Base-by-base conservation (phyloP, 2,888 invertebrate genomes). In the Reticulitermes lucifugus region DNA sequence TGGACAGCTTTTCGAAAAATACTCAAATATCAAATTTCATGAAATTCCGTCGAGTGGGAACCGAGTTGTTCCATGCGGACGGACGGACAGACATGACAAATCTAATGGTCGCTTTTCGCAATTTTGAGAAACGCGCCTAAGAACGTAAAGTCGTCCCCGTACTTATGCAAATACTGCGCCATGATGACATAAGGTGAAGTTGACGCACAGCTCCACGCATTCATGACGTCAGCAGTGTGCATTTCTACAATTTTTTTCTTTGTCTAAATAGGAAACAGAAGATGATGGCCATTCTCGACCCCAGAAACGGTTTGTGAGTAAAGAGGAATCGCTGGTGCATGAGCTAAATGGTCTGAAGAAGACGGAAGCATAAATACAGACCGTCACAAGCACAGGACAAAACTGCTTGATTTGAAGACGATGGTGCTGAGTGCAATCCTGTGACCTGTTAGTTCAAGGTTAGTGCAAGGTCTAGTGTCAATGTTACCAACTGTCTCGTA, bases 331-430 rank as follows among this genome's bases (percentile, higher is more conserved):
- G 88, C 91, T 95, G 84, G 94, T 94, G 7, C 91, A 93, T 75
- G 94, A 95, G 90, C 92, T 95, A 83, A 92, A 93, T 88, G 93
- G 94, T 84, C 91, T 95, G 84, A 95, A 94, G 90, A 94, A 94
- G 29, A 4, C 83, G 89, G 90, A 92, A 82, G 93, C 94, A 89
- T 94, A 94, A 93, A 90, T 79, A 10, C 4, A 51, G 12, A 77
- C 77, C 3, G n/a, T 18, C 6, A n/a, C 43, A 21, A 65, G 70
- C 82, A 29, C 59, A 29, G 12, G 59, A 21, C 22, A 46, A 29
- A 35, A 35, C 21, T 21, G 46, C 9, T 46, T 14, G 41, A 35
- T 25, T 25, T 65, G 55, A 79, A 25, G 29, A 21, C 25, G 46
- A 70, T 21, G 82, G 65, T 51, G 77, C 73, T 83, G 46, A 59